Conservation (phyloP, 2,113 vertebrate species). For the Solea senegalensis region DNA sequence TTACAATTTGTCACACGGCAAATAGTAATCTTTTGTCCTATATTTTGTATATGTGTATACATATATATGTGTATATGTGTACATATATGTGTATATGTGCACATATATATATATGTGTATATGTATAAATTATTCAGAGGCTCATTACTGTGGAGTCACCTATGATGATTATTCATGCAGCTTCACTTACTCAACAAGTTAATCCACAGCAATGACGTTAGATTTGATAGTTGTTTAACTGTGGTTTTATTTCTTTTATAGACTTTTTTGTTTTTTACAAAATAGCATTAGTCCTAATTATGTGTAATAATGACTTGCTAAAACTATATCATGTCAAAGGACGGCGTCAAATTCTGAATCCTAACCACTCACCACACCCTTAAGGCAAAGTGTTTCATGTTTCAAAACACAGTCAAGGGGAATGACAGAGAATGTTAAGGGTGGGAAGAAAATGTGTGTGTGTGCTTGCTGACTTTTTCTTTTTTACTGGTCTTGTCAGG, state of each 20-base stretch:
- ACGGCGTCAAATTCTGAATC: background rate
- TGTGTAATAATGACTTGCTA: too few relatives aligned
- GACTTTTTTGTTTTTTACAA: too few relatives aligned
- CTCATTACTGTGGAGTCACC: background rate
- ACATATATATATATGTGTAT: background rate
- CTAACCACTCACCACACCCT: constrained; percentile 10
- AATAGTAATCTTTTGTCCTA: too few relatives aligned
- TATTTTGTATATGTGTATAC: too few relatives aligned
- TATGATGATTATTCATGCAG: background rate
- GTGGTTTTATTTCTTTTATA: too few relatives aligned
- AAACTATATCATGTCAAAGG: background rate
- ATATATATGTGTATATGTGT: background rate
- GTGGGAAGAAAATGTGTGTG: constrained; percentile 36
- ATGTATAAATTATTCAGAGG: background rate
- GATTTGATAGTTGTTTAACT: background rate
- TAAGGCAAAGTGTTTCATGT: background rate
- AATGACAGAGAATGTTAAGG: constrained; percentile 28
- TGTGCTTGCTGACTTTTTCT: constrained; percentile 3
- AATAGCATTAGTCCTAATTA: too few relatives aligned
- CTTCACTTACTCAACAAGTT: background rate
- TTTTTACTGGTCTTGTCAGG: too few relatives aligned
- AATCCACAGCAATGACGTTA: background rate
- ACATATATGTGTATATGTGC: background rate
- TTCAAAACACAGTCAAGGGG: background rate
- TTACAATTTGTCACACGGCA: too few relatives aligned